Conservation (phyloP, 1,140 invertebrate species). For the Rhagoletis pomonella region DNA sequence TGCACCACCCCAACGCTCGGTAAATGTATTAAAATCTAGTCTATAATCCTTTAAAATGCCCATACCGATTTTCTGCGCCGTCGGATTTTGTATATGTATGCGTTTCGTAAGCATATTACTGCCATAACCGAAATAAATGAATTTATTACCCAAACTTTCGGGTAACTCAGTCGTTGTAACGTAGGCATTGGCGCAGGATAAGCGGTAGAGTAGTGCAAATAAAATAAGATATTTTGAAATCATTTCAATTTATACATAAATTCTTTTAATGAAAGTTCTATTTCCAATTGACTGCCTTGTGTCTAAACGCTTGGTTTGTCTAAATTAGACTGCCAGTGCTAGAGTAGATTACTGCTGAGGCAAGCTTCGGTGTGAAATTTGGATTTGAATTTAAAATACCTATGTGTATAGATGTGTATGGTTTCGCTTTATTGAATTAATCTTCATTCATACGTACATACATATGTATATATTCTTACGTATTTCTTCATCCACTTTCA, state of each 20-base stretch:
- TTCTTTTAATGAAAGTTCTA: background rate
- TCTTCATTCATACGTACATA: too few relatives aligned
- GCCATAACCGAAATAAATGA: slow-evolving; percentile 69
- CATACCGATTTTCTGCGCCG: slow-evolving; percentile 59
- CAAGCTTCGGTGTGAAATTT: background rate
- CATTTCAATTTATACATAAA: background rate
- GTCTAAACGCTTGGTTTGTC: slow-evolving; percentile 32
- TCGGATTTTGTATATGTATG: slow-evolving; percentile 67
- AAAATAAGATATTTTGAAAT: background rate
- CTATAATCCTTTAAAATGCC: slow-evolving; percentile 61
- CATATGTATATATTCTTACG: too few relatives aligned
- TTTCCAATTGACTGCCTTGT: background rate
- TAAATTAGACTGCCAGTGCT: slow-evolving; percentile 14
- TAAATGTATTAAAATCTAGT: slow-evolving; percentile 62
- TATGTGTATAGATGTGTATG: background rate
- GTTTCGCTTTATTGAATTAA: background rate
- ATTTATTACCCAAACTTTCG: slow-evolving; percentile 62
- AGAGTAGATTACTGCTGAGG: background rate
- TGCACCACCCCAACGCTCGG: slow-evolving; percentile 64
- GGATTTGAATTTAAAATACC: background rate
- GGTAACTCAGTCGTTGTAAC: slow-evolving; percentile 54
- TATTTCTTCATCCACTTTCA: too few relatives aligned
- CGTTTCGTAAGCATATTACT: slow-evolving; percentile 67
- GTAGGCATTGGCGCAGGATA: background rate
- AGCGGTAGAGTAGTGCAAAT: background rate